A percentile compares a stretch with the other conserved stretches of the same genome.
Evolutionary conservation across 2,113 vertebrate genomes (phyloP).

Genomic region (Prunella fulvescens): DNA sequence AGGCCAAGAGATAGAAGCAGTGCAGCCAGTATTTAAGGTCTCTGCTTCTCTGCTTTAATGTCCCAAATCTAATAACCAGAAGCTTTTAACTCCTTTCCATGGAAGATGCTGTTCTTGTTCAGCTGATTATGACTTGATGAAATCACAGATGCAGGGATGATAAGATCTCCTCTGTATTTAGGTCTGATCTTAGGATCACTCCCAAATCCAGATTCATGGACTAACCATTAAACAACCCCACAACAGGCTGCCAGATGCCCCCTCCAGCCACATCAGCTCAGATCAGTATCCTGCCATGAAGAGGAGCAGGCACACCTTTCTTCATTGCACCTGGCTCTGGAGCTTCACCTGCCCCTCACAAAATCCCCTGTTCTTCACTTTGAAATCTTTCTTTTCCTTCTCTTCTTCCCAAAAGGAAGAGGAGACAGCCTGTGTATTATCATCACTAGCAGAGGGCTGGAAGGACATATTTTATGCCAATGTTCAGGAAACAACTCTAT

Average conservation of each 20-base stretch:
- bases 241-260: fast-evolving
- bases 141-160: neutral
- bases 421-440: neutral
- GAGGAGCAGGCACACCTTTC: neutral
- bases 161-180: neutral
- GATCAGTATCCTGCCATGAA: neutral
- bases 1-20: neutral
- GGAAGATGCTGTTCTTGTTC: neutral
- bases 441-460: neutral
- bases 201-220: neutral
- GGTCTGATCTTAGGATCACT: neutral
- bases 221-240: neutral
- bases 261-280: neutral
- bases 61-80: neutral
- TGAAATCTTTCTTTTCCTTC: neutral
- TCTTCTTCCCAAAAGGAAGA: neutral
- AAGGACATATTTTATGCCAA: fast-evolving
- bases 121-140: neutral
- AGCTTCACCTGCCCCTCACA: neutral
- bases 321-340: neutral
- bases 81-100: neutral
- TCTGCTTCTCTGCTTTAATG: neutral
- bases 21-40: neutral
- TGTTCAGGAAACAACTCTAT: neutral
- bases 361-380: neutral